Percentiles rank a stretch among this genome's conserved stretches.
These are phyloP conservation scores for Gymnobelideus leadbeateri DNA, from an alignment of 2,113 vertebrate species.

Conservation along the genomic window DNA sequence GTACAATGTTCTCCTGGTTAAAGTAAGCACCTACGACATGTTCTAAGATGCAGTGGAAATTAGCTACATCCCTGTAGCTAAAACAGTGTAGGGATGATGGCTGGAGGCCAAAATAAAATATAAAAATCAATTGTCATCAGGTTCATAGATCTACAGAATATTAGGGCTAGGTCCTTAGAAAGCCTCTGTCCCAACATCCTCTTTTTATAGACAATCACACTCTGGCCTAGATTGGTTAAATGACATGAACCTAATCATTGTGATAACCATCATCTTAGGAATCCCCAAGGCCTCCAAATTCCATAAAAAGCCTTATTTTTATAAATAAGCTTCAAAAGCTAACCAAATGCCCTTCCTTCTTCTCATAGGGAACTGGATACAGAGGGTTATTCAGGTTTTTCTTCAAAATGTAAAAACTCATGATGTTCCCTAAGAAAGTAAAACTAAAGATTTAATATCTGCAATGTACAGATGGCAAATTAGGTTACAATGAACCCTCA, in stretches of 20 bases:
- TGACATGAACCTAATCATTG: background rate
- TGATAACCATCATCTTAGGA: background rate
- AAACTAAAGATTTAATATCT: slow-evolving; percentile 36
- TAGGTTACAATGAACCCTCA: background rate
- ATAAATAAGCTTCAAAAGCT: background rate
- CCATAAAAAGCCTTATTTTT: slow-evolving; percentile 6
- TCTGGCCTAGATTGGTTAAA: background rate
- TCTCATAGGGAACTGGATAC: background rate
- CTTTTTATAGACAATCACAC: background rate
- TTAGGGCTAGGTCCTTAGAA: background rate
- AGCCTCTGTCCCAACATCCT: background rate
- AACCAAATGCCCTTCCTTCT: background rate
- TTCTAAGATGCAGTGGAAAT: background rate
- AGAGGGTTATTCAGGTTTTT: background rate
- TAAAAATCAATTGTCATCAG: background rate
- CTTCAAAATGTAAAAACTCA: background rate
- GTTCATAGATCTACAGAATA: background rate
- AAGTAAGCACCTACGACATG: slow-evolving; percentile 81
- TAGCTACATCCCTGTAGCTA: background rate
- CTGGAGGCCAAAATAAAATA: background rate
- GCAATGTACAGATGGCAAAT: background rate
- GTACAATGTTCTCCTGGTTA: slow-evolving; percentile 59
- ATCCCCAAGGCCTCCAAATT: slow-evolving; percentile 15
- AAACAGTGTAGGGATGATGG: background rate
- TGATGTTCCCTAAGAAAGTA: background rate